Evolutionary conservation across 1,140 invertebrate genomes (phyloP), one percentile per base, ranked within the genome.

Genomic region (Bactericera cockerelli): DNA sequence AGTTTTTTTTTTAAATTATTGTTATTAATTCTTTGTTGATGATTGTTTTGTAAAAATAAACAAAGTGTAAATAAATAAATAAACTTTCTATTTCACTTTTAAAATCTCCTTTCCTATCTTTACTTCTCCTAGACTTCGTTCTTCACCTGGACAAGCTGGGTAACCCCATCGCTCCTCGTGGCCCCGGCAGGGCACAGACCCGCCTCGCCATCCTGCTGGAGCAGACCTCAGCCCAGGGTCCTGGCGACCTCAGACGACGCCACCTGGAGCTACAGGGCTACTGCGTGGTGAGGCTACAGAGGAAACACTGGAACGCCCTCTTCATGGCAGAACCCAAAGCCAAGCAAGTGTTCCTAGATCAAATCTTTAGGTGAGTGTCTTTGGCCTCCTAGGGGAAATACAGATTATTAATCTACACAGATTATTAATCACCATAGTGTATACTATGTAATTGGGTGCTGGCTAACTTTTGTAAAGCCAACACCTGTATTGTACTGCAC

Each of bases 261-360:
- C 79, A 81, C 68, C 67, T 81, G 39, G 79, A 81, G 70, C 78
- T 81, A 57, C 67, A 81, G 61, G 78, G 78, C 13, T 81, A 79
- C 60, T 71, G 71, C 61, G 77, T 81, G 3, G 62, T 77, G 28
- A 66, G 71, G 26, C 69, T 81, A 2, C 74, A 75, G 55, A 67
- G 70, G n/a, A 69, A 69, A 53, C 69, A 75, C 38, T 81, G 78
- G 78, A 77, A 74, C 63, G 71, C 71, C 22, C 74, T 80, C 67
- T 70, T 62, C 33, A 69, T 70, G 68, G 59, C 63, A 24, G 66
- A 69, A 53, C 63, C 68, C n/a, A 66, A 64, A 8, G 71, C 69
- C 13, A 75, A 74, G 63, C 62, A 63, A 4, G 69, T 72, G 16
- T 75, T 71, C 63, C 61, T 76, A 13, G 42, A 49, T 49, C n/a